Evolutionary conservation across 2,888 invertebrate species (phyloP), one percentile per base, ranked within the genome.

Genomic region (Eupsilia transversa): DNA sequence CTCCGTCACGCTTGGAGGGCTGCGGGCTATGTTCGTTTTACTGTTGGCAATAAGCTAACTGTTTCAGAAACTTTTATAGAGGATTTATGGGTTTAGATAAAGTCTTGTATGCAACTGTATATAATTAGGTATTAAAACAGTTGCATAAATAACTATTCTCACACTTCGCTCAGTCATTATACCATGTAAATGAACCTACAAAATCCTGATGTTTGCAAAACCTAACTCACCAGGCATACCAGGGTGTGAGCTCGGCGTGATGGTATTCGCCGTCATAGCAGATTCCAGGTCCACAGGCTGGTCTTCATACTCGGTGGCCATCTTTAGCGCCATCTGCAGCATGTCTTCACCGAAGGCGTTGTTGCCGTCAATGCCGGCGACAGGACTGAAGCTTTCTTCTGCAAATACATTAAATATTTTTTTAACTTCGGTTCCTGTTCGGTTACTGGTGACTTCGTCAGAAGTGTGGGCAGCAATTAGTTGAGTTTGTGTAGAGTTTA

Each of bases 241-340:
- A 0, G 97, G 97, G 83, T 97, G 97, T 20, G 96, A 96, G 80
- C 97, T 97, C 0, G 97, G 97, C 10, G 98, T 97, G 87, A 98
- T 98, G 1, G 98, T 98, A 84, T 97, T 98, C 0, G 98, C 97
- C 0, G 98, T 98, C 94, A 98, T 97, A 30, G 98, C 98, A 0
- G 98, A 98, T 93, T 99, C 99, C 67, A 99, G 94, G 92, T 99
- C 99, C 7, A 98, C 98, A 0, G 98, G 97, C 41, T 98, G 98
- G 89, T 98, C 98, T 82, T 98, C 98, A 82, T 98, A 97, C 89
- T 98, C 98, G 12, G 98, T 98, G 79, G 98, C 98, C 98, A 98
- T 98, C 94, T 98, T 98, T 1, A 98, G 93, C 5, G 98, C 98
- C 97, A 98, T 98, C 93, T 98, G 98, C 5, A 98, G 94, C 97